Evolutionary conservation across 1,140 invertebrate genomes (phyloP).

Genomic region (Zaprionus kolodkinae): DNA sequence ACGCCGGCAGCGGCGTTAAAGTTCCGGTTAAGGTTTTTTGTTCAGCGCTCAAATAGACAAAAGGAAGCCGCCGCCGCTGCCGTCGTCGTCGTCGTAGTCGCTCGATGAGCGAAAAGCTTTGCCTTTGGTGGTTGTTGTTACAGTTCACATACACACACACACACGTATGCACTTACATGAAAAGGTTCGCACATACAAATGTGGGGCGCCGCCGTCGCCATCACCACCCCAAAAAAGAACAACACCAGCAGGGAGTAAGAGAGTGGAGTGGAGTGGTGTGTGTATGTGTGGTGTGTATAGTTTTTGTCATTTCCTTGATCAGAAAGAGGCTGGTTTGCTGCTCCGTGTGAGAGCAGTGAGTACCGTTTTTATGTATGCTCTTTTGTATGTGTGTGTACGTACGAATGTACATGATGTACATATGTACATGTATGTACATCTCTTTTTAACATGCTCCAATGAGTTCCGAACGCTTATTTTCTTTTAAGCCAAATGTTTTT

Average conservation of each 20-base stretch:
- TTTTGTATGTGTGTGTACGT: neutral
- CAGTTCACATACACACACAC: slow-evolving; percentile 45
- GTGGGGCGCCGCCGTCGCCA: slow-evolving; percentile 63
- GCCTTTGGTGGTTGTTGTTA: slow-evolving; percentile 73
- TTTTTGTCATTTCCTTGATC: slow-evolving; percentile 46
- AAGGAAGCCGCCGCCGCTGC: slow-evolving; percentile 62
- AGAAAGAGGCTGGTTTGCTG: slow-evolving; percentile 17
- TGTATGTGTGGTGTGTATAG: slow-evolving; percentile 18
- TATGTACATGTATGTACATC: neutral
- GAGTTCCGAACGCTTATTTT: slow-evolving; percentile 2
- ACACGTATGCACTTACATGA: slow-evolving; percentile 16
- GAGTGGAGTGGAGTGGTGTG: slow-evolving; percentile 7
- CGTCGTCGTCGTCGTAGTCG: slow-evolving; percentile 17
- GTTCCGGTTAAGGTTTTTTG: slow-evolving; percentile 67
- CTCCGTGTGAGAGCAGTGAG: slow-evolving; percentile 25
- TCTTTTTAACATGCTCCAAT: neutral
- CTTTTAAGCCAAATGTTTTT: slow-evolving; percentile 14
- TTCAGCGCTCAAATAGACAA: slow-evolving; percentile 63
- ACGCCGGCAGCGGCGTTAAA: slow-evolving; percentile 50
- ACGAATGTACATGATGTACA: no score
- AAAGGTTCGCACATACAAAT: slow-evolving; percentile 40
- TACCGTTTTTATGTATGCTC: slow-evolving; percentile 16
- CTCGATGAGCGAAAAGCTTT: slow-evolving; percentile 55
- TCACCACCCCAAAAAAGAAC: slow-evolving; percentile 48
- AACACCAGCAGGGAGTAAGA: slow-evolving; percentile 43